Base-by-base conservation (phyloP, 2,888 invertebrate genomes). In the Siphlonurus alternatus region DNA sequence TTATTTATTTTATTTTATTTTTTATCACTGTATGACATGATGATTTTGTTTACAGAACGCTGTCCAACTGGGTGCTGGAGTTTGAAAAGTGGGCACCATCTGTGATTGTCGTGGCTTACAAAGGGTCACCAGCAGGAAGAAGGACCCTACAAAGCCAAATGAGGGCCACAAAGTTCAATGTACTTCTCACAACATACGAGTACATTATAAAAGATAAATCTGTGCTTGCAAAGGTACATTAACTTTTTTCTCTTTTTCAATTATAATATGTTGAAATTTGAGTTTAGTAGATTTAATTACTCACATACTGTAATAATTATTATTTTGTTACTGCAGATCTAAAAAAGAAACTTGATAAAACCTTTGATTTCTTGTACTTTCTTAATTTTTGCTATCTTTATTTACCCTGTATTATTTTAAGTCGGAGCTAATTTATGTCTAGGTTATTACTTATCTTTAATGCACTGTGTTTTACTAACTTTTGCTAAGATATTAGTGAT, bases 161-260 rank as follows among this genome's bases (percentile, higher is more conserved):
- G 72, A 70, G 73, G 66, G 72, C 73, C 18, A 76, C 77, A 7
- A 81, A 81, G 69, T 82, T 85, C 72, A 83, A 84, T 70, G 83
- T 84, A 7, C 76, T 84, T 10, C 73, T 84, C 51, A 84, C 84
- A 2, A 85, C 84, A 1, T 84, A 84, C 69, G 84, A 85, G 69
- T 84, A 83, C 72, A 79, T 84, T 67, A 81, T 85, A 67, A 82
- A 81, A 70, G 84, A 84, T 72, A 83, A 82, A 71, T 75, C 79
- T n/a, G 72, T 79, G 5, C 74, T 84, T 20, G 77, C 82, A 61
- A 84, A 84, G 76, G 78, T 80, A 66, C 67, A n/a, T n/a, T n/a
- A n/a, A n/a, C n/a, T n/a, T n/a, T 67, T 60, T 20, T 2, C 19
- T 63, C 5, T 10, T 19, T 23, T n/a, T 63, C 22, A 63, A 25